Conservation (phyloP, 30 jellyfish, hydroid and myxozoan genomes). For the Catostylus mosaicus region DNA sequence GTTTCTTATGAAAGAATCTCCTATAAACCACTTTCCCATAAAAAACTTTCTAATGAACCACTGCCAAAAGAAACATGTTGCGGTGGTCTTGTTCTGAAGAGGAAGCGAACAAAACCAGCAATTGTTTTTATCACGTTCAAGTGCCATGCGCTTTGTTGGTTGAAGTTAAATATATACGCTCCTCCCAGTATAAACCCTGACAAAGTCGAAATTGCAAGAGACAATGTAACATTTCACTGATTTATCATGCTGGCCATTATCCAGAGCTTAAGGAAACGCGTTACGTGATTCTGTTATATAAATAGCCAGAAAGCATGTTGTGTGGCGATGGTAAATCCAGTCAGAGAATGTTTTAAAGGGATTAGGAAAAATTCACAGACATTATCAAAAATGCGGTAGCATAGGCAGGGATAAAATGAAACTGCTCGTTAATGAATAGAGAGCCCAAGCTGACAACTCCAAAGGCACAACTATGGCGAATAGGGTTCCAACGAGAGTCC, state of each 20-base stretch:
- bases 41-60: too few relatives aligned
- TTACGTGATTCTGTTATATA: neutral
- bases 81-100: too few relatives aligned
- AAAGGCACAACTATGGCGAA: too few relatives aligned
- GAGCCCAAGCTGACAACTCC: too few relatives aligned
- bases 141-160: neutral
- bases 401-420: neutral
- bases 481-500: too few relatives aligned
- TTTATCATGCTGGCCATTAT: constrained; percentile 25
- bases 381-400: neutral
- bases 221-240: neutral
- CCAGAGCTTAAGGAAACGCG: constrained; percentile 3
- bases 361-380: neutral
- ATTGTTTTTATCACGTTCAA: too few relatives aligned
- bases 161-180: neutral
- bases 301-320: constrained; percentile 15
- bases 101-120: too few relatives aligned
- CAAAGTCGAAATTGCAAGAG: neutral
- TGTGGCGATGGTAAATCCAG: constrained; percentile 12
- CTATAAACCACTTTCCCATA: too few relatives aligned
- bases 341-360: neutral
- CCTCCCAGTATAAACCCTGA: constrained; percentile 3
- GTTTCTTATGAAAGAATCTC: too few relatives aligned
- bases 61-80: too few relatives aligned
- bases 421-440: too few relatives aligned